Conservation (phyloP, 2,797 vertebrate species). For the Enteromius radiatus region DNA sequence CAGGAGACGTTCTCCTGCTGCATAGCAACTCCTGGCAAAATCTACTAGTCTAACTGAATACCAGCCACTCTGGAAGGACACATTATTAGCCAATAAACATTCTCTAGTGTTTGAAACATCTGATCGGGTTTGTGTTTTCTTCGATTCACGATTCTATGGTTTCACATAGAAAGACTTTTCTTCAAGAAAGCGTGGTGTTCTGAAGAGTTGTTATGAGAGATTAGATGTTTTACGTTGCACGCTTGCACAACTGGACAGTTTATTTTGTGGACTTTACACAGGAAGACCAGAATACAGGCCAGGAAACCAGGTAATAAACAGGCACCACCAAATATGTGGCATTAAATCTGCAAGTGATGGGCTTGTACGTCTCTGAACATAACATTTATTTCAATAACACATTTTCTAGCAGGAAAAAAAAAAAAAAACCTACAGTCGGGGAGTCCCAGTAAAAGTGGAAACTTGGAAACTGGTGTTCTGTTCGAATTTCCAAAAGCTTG, state of each 20-base stretch:
- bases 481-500: not conserved
- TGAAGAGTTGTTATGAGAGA: not conserved
- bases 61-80: conserved; percentile 59
- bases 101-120: conserved; percentile 34
- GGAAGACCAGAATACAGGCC: not conserved
- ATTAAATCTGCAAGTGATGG: not conserved
- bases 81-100: conserved; percentile 68
- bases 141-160: not conserved
- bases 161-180: not conserved
- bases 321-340: conserved; percentile 9
- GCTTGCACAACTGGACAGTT: not conserved
- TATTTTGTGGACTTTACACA: conserved; percentile 9
- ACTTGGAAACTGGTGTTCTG: not conserved
- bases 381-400: conserved; percentile 11
- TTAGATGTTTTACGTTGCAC: not conserved
- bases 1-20: conserved; percentile 36
- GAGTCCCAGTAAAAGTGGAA: not conserved
- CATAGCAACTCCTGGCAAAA: conserved; percentile 25
- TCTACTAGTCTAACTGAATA: conserved; percentile 1
- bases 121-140: not conserved
- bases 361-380: not conserved
- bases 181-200: not conserved
- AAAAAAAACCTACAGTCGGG: not conserved
- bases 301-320: conserved; percentile 35
- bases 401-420: not conserved